phyloP scores from a whole-genome alignment of 2,888 invertebrate genomes.

The Thelaira solivaga region DNA sequence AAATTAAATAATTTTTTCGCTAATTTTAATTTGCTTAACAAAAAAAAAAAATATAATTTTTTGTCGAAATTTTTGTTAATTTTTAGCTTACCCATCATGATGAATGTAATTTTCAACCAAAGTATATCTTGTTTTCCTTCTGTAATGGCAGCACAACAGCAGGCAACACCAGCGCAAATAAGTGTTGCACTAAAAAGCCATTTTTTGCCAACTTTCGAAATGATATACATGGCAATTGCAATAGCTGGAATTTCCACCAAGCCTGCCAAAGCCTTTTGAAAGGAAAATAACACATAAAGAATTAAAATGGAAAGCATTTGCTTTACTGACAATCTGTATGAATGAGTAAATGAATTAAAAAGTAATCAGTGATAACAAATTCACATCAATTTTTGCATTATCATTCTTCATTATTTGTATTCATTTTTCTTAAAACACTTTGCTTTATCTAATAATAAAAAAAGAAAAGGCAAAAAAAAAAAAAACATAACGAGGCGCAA shows the following conservation, averaged over 20 bases:
- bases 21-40: neutral
- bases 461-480: neutral
- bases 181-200: conserved; percentile 85
- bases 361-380: too few species aligned
- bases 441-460: too few species aligned
- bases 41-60: neutral
- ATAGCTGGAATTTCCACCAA: conserved; percentile 88
- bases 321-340: neutral
- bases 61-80: neutral
- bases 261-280: conserved; percentile 80
- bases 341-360: too few species aligned
- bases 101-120: conserved; percentile 84
- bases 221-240: conserved; percentile 84
- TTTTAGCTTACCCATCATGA: conserved; percentile 83
- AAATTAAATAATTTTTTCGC: neutral
- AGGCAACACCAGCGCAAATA: conserved; percentile 83
- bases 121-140: conserved; percentile 79
- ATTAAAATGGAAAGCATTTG: neutral
- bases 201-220: conserved; percentile 85
- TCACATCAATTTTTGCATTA: too few species aligned
- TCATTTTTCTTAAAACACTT: too few species aligned
- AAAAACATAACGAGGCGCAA: too few species aligned
- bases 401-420: too few species aligned
- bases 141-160: conserved; percentile 81
- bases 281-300: neutral